Conservation (phyloP, 92 coral and sea anemone species). For the Palythoa caribaeorum region DNA sequence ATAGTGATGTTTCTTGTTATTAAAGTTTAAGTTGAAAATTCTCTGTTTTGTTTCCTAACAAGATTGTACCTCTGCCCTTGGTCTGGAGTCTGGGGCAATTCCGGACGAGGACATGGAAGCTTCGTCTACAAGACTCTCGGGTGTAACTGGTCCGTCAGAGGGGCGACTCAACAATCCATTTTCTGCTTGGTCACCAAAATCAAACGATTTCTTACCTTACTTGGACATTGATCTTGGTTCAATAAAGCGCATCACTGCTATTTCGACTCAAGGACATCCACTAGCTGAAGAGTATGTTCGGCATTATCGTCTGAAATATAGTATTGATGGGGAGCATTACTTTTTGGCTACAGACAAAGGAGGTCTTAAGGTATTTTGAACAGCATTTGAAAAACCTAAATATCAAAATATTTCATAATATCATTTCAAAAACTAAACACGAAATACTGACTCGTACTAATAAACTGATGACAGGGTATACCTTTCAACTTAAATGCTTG, state of each 20-base stretch:
- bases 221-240: conserved; percentile 63
- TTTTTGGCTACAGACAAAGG: not conserved
- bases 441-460: too few relatives aligned
- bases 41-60: not conserved
- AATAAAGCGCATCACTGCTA: conserved; percentile 49
- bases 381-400: too few relatives aligned
- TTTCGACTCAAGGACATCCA: conserved; percentile 79
- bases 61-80: conserved; percentile 71
- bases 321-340: conserved; percentile 49
- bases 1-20: not conserved
- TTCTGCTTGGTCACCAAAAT: conserved; percentile 67
- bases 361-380: conserved; percentile 11
- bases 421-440: too few relatives aligned
- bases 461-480: too few relatives aligned
- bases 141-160: conserved; percentile 46
- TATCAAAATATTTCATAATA: too few relatives aligned
- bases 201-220: conserved; percentile 44
- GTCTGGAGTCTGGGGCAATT: conserved; percentile 56
- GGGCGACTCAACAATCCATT: conserved; percentile 63
- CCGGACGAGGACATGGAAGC: conserved; percentile 55
- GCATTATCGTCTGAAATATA: conserved; percentile 53
- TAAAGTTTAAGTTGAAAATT: not conserved
- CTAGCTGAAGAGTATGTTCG: conserved; percentile 52
- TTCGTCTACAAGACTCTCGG: conserved; percentile 52
- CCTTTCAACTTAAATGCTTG: too few relatives aligned